Percentiles rank a stretch among this genome's conserved stretches.
phyloP scores from a whole-genome alignment of 2,113 vertebrate genomes.

The Passerina amoena region DNA sequence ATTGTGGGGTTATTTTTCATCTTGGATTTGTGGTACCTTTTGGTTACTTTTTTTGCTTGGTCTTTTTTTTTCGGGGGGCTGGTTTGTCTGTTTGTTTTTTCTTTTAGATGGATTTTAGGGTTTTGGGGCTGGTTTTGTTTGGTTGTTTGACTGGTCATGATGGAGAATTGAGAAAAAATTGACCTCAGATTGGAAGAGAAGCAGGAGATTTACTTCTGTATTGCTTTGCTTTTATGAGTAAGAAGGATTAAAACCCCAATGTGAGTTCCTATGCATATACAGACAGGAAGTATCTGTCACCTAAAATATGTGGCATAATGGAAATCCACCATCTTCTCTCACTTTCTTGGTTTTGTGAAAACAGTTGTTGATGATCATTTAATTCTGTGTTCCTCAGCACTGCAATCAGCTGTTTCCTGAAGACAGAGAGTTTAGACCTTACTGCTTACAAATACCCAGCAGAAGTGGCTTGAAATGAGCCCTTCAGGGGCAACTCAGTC shows the following conservation, averaged over 20 bases:
- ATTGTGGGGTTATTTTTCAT: neutral
- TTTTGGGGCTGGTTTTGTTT: neutral
- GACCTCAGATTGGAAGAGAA: neutral
- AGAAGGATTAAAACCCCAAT: neutral
- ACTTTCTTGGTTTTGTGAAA: neutral
- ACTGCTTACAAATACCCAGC: neutral
- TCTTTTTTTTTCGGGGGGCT: fast-evolving
- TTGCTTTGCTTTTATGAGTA: neutral
- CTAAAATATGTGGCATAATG: neutral
- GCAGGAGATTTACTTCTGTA: neutral
- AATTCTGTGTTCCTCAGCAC: neutral
- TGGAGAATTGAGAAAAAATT: neutral
- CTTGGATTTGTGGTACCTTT: neutral
- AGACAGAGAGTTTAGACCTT: neutral
- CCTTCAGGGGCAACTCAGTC: neutral
- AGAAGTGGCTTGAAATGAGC: neutral
- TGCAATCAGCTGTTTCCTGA: neutral
- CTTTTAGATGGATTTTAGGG: neutral
- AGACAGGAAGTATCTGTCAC: neutral
- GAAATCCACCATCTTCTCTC: neutral
- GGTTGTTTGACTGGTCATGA: neutral
- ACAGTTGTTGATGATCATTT: neutral
- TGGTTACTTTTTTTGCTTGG: neutral
- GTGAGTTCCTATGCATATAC: neutral
- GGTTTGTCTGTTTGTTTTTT: neutral